Base-by-base conservation (phyloP, 2,113 vertebrate species). In the Albula goreensis region DNA sequence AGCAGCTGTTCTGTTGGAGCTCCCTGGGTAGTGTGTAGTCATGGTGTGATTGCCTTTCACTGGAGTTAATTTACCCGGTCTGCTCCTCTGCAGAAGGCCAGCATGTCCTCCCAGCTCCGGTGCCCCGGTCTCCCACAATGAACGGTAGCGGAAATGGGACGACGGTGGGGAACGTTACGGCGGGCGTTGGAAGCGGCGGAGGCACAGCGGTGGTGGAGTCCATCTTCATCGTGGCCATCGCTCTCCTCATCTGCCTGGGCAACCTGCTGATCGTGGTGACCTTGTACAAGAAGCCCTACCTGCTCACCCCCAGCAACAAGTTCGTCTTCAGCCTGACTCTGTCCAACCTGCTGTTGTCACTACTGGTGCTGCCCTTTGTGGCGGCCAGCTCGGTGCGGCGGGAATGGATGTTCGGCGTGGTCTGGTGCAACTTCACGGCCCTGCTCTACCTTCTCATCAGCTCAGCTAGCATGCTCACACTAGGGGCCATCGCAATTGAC, bases 371-470 rank as follows among this genome's bases (percentile, higher is more conserved):
- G 77, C 98, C 98, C 0, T 99, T 99, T 0, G 97, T 99, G 84
- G 96, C 96, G 7, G 97, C 97, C 25, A 99, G 98, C 93, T 97
- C 97, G 2, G 95, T 96, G 4, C 94, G 93, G 88, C 93, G 96
- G 80, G 97, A 97, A 93, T 99, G 98, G 98, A 95, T 98, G 90
- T 99, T 99, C 0, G 98, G 98, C 0, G 97, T 99, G 1, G 98
- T 99, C 86, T 99, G 98, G 98, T 99, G 98, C 94, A 98, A 98
- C 94, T 98, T 99, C 91, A 99, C 97, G 0, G 98, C 97, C 50
- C 93, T 99, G 70, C 97, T 99, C 17, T 99, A 99, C 92, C 95
- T 99, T 92, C 96, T 99, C 77, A 97, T 99, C 94, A 99, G 98
- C 95, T 98, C 98, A 0, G 97, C 98, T 92, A 99, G 98, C 94